Conservation (phyloP, 2,113 vertebrate species). For the Steatornis caripensis region DNA sequence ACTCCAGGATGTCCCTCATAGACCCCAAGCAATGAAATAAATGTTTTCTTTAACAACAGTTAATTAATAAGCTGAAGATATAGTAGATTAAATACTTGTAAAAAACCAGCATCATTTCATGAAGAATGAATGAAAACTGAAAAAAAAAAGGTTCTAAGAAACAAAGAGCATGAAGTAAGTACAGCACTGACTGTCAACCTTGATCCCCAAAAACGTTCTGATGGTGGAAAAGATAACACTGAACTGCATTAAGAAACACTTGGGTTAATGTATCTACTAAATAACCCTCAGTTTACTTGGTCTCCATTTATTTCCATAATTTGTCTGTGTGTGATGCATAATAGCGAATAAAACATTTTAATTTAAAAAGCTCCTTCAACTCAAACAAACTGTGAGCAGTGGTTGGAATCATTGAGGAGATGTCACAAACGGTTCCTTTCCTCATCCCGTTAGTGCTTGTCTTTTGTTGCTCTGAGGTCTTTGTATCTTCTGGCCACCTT, state of each 20-base stretch:
- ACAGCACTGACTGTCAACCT: neutral
- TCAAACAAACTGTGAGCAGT: neutral
- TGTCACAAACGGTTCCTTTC: neutral
- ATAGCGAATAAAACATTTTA: neutral
- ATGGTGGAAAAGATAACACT: neutral
- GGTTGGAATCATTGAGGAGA: neutral
- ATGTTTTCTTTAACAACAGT: neutral
- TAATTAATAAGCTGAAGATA: neutral
- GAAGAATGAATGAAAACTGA: neutral
- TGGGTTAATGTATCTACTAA: neutral
- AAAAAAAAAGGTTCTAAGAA: neutral
- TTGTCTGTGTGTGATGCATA: neutral
- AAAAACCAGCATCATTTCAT: neutral
- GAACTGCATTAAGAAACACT: neutral
- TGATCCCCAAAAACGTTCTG: neutral
- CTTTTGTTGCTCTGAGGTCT: neutral
- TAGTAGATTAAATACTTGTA: neutral
- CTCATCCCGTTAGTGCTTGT: neutral
- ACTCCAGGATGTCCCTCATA: neutral
- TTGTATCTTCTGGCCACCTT: neutral
- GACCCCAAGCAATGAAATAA: neutral
- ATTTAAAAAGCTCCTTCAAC: neutral
- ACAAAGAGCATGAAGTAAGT: neutral
- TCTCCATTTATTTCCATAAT: neutral
- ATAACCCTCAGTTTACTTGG: neutral